Conservation (phyloP, 2,797 vertebrate genomes). For the Carduelis carduelis region DNA sequence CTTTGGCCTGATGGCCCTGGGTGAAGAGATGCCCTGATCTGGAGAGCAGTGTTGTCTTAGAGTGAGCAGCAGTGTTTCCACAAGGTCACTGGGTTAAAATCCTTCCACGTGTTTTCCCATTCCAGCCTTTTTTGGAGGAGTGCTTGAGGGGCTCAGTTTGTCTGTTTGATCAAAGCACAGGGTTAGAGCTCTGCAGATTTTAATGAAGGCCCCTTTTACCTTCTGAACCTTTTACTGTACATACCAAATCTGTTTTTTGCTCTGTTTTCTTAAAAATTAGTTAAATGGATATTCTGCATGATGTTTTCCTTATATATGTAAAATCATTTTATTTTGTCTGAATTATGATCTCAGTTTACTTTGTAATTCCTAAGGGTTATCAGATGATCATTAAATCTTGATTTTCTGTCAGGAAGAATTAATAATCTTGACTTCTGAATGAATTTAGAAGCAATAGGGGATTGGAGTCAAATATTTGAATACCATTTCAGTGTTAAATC, state of each 20-base stretch:
- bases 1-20: background rate
- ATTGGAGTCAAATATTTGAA: constrained; percentile 74
- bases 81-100: background rate
- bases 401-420: constrained; percentile 90
- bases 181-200: background rate
- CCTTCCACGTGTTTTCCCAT: background rate
- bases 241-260: background rate
- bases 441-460: constrained; percentile 77
- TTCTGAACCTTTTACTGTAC: background rate
- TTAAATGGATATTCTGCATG: constrained; percentile 1
- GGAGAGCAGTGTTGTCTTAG: background rate
- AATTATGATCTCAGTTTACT: constrained; percentile 61
- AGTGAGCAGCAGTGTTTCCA: background rate
- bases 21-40: background rate
- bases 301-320: constrained; percentile 39
- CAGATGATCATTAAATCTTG: constrained; percentile 91
- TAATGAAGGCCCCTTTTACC: background rate
- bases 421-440: constrained; percentile 83
- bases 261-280: constrained; percentile 20
- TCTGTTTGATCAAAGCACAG: background rate
- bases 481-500: constrained; percentile 68
- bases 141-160: background rate
- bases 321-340: constrained; percentile 63
- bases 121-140: background rate
- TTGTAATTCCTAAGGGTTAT: constrained; percentile 82